These are phyloP conservation scores for Catostylus mosaicus DNA, from an alignment of 30 jellyfish, hydroid and myxozoan genomes.

Conservation along the genomic window DNA sequence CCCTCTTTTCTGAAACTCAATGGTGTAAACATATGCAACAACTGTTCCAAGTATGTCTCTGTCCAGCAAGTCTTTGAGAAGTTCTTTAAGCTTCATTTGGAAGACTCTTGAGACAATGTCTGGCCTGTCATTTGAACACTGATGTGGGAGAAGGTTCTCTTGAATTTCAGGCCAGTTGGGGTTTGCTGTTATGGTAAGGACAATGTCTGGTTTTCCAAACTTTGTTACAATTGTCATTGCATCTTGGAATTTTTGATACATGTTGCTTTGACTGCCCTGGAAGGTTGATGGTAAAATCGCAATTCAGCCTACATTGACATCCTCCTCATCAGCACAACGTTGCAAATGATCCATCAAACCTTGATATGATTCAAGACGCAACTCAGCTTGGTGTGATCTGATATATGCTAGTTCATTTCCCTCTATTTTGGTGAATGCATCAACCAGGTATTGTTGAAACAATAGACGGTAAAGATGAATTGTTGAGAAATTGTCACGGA, in stretches of 20 bases:
- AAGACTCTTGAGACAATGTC: constrained; percentile 64
- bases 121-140: constrained; percentile 8
- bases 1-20: background rate
- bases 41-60: background rate
- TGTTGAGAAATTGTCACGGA: no score
- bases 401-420: no score
- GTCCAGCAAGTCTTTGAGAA: background rate
- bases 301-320: constrained; percentile 43
- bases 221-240: no score
- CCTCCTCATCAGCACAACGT: constrained; percentile 29
- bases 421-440: no score
- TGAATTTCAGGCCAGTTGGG: constrained; percentile 71
- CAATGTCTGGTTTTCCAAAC: no score
- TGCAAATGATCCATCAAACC: constrained; percentile 52
- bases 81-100: constrained; percentile 10
- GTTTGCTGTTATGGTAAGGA: no score
- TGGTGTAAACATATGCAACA: background rate
- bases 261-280: constrained; percentile 51
- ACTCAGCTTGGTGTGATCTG: constrained; percentile 63
- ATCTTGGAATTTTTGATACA: no score
- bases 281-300: constrained; percentile 67
- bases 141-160: constrained; percentile 60
- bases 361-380: constrained; percentile 62
- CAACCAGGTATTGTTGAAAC: no score
- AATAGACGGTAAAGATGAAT: no score